phyloP scores from a whole-genome alignment of 2,797 vertebrate genomes.

The Ceryle rudis region DNA sequence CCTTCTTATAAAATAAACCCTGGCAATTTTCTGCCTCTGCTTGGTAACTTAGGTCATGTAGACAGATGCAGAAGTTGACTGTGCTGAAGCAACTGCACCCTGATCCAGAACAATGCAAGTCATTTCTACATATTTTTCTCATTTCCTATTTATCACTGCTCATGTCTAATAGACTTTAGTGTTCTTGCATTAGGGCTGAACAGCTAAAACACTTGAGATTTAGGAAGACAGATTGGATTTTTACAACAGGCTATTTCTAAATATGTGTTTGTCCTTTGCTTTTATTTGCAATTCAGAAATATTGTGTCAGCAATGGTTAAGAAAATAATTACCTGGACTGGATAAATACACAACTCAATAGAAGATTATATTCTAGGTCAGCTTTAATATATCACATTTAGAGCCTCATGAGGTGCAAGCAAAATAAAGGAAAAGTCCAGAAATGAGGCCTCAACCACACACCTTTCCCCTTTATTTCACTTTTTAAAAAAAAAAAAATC shows the following conservation, averaged over 20 bases:
- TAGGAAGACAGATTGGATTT: conserved; percentile 34
- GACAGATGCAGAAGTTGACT: background rate
- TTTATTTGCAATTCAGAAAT: conserved; percentile 40
- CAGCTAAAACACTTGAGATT: conserved; percentile 12
- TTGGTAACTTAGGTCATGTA: background rate
- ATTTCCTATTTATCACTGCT: background rate
- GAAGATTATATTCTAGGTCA: conserved; percentile 27
- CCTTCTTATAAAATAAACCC: background rate
- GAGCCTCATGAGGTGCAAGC: background rate
- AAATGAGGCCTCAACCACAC: background rate
- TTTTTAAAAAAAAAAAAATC: background rate
- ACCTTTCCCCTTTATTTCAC: no score
- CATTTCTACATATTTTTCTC: background rate
- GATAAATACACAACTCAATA: conserved; percentile 13
- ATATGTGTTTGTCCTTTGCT: conserved; percentile 28
- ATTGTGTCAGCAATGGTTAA: conserved; percentile 30
- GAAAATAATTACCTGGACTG: conserved; percentile 18
- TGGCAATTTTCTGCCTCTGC: background rate
- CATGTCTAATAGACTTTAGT: background rate
- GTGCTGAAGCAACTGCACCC: background rate
- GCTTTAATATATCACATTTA: background rate
- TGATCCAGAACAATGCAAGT: background rate
- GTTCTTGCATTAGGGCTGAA: background rate
- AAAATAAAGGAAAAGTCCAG: conserved; percentile 15
- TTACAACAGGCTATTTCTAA: background rate